Evolutionary conservation across 2,888 invertebrate species (phyloP), one percentile per base, ranked within the genome.

Genomic region (Drosophila colorata): DNA sequence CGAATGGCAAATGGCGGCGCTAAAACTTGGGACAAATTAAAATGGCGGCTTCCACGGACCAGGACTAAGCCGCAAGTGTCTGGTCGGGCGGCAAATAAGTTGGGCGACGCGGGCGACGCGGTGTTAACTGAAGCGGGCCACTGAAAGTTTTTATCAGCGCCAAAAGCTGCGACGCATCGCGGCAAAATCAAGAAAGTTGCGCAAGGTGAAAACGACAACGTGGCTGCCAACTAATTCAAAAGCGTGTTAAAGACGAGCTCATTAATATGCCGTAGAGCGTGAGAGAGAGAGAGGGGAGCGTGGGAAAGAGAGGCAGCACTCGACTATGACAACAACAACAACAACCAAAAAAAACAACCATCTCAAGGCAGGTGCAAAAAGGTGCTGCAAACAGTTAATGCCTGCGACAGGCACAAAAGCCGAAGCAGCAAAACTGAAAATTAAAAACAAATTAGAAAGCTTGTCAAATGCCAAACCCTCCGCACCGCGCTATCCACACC

Each of bases 231-330:
- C 87, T 85, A 87, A 89, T 87, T 89, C 80, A 85, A 85, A 78
- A 87, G 78, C 85, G 86, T 87, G 89, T 85, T 85, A 78, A 84
- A 80, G 80, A 77, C 89, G 74, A 78, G 71, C 86, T 87, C 89
- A 87, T 87, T 87, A 89, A 89, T 87, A 85, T 80, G 88, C 74
- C 60, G 44, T 47, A 68, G 63, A 53, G 61, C 49, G 52, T 43
- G 51, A 41, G 20, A 4, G n/a, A 38, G 38, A 9, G 38, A 18
- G 4, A 20, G 43, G n/a, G 47, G 11, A 2, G 31, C 13, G 20
- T 16, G n/a, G 2, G 31, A 1, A 8, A 38, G 37, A 14, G 37
- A 13, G 9, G 20, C 14, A n/a, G 44, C 49, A 38, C 35, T 55
- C 44, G 40, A 18, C 47, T 48, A 37, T 48, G 55, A 55, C 65